Conservation (phyloP, 2,888 invertebrate species). For the Mylabris sibirica region DNA sequence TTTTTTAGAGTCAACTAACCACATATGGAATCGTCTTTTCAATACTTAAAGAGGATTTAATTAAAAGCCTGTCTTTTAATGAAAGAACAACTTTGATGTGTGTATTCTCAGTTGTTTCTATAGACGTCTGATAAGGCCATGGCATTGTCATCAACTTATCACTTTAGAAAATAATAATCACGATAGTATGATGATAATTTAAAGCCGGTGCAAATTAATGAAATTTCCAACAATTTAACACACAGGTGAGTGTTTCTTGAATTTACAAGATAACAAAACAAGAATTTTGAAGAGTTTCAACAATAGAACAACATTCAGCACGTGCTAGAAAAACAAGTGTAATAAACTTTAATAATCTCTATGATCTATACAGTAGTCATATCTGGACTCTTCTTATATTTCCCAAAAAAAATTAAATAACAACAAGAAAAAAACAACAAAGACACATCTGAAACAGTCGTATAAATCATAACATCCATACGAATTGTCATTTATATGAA, state of each 20-base stretch:
- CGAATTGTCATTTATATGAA: constrained; percentile 9
- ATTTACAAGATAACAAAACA: not conserved
- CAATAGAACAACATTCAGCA: not conserved
- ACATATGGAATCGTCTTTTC: constrained; percentile 18
- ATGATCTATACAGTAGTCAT: not conserved
- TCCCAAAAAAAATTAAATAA: not conserved
- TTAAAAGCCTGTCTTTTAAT: not conserved
- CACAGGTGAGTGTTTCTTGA: not conserved
- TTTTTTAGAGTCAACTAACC: not conserved
- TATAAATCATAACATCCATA: not conserved
- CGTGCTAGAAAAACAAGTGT: constrained; percentile 8
- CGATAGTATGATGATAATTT: constrained; percentile 27
- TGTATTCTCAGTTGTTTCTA: not conserved
- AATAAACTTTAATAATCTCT: not conserved
- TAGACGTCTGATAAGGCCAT: constrained; percentile 20
- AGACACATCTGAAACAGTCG: not conserved
- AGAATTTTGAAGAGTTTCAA: not conserved
- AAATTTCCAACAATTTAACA: constrained; percentile 21
- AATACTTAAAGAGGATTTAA: constrained; percentile 2
- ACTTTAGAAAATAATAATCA: constrained; percentile 27
- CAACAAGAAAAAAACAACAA: not conserved
- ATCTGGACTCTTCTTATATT: not conserved
- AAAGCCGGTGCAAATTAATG: constrained; percentile 28
- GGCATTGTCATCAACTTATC: constrained; percentile 24
- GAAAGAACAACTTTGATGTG: not conserved